Evolutionary conservation across 2,113 vertebrate genomes (phyloP).

Genomic region (Xiphophorus couchianus): DNA sequence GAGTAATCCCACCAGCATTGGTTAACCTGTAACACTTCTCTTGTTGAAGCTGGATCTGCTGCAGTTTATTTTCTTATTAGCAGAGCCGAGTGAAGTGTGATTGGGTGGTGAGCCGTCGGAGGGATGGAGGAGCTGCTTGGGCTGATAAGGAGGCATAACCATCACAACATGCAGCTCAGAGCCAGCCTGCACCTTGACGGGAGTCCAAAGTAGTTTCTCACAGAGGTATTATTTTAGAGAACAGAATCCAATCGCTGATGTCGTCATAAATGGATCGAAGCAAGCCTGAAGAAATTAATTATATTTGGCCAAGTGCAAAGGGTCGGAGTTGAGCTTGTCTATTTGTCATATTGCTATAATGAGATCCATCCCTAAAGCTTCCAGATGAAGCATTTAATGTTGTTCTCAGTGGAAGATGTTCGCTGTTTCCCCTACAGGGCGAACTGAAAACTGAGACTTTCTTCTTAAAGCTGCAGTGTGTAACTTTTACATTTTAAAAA

Average conservation of each 20-base stretch:
- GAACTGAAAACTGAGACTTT: neutral
- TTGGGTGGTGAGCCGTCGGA: slow-evolving; percentile 26
- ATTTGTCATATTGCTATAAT: neutral
- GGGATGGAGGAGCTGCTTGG: slow-evolving; percentile 35
- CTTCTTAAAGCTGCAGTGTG: too few relatives aligned
- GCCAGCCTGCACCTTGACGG: neutral
- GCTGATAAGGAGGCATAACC: slow-evolving; percentile 46
- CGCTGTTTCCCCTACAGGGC: neutral
- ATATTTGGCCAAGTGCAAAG: neutral
- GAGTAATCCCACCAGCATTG: slow-evolving; percentile 55
- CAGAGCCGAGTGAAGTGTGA: slow-evolving; percentile 48
- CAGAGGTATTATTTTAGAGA: neutral
- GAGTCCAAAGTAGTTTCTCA: neutral
- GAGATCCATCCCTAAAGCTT: neutral
- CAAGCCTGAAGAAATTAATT: neutral
- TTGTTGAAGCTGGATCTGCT: slow-evolving; percentile 31
- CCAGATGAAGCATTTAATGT: neutral
- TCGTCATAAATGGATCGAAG: neutral
- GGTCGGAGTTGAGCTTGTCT: neutral
- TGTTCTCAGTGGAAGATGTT: neutral
- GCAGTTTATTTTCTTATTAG: slow-evolving; percentile 64
- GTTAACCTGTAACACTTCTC: slow-evolving; percentile 26
- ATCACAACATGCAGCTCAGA: neutral
- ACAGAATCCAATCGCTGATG: neutral
- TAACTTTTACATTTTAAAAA: too few relatives aligned